Evolutionary conservation across 2,888 invertebrate species (phyloP), one percentile per base, ranked within the genome.

Genomic region (Agriotes lineatus): DNA sequence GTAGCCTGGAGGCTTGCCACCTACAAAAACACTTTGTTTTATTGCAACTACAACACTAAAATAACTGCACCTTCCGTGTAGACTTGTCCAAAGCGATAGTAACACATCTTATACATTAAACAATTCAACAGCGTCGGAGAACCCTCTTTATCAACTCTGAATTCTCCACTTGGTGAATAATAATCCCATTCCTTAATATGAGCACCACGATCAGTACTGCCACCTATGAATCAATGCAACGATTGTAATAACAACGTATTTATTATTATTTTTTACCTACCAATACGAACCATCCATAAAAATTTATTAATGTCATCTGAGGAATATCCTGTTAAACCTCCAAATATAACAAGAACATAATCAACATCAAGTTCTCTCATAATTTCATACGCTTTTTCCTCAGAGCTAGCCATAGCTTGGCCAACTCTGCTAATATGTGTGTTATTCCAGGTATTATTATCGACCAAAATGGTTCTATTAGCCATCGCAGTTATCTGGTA

Each of bases 401-500:
- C 99, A 0, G 94, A 90, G 50, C 97, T 97, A 0, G 99, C 96
- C 98, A 99, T 99, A 1, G 99, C 99, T 85, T 99, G 97, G 0
- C 98, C 98, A 0, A 99, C 98, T 71, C 97, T 88, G 74, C 82
- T 98, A 80, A 99, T 99, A 85, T 98, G 99, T 10, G 98, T 99
- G 84, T 99, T 99, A 85, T 99, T 99, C 99, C 99, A 99, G 0
- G 99, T 99, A 82, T 99, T 99, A 84, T 99, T 99, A 83, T 99
- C 99, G 60, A 99, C 99, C 75, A 99, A 88, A 76, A 98, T 97
- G 0, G 99, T 78, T 16, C 97, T 88, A 86, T 99, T 99, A 12
- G 98, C 99, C 98, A 99, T 99, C 0, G 98, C 97, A 0, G 99
- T 98, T 86, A 99, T 98, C 86, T 96, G 96, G 85, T 99, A 99